Evolutionary conservation across 2,888 invertebrate species (phyloP), one percentile per base, ranked within the genome.

Genomic region (Amblyjoppa fuscipennis): DNA sequence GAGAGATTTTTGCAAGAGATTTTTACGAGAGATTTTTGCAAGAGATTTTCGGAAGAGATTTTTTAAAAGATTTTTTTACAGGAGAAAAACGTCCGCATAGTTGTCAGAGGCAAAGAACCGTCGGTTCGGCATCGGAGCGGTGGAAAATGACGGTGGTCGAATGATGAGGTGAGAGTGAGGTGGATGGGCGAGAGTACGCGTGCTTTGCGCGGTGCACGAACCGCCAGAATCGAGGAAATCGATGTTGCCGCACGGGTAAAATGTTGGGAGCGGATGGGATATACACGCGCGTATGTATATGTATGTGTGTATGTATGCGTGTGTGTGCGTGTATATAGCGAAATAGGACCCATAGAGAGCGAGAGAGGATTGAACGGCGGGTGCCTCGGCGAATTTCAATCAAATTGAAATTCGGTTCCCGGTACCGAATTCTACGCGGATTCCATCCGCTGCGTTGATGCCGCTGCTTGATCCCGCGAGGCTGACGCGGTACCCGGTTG

Each of bases 371-470:
- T 68, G 68, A 25, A 68, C 66, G 66, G 38, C 68, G 41, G 53
- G 66, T 53, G 76, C 76, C 68, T 68, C 76, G 41, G 41, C 83
- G 85, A 87, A 88, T 88, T 88, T 88, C 86, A 88, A 88, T 88
- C 83, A 87, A 87, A 87, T 88, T 88, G 88, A 88, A 88, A 87
- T 87, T 87, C 85, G 76, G 80, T 85, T 68, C 85, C 85, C 77
- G 77, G 73, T 82, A 75, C 77, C 81, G 82, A 84, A 84, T 81
- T 83, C 83, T 81, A 84, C 85, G 75, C 83, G 75, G 86, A 86
- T 87, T 87, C 87, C 80, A 85, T 81, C 56, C 13, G 61, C 9
- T 61, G 78, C 78, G 75, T 74, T 77, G 70, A 28, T 56, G 70
- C 74, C 53, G 59, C 77, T 64, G 81, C 75, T 83, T 87, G 86